These are phyloP conservation scores for Cantharis rustica DNA, from an alignment of 2,888 invertebrate genomes.

Conservation along the genomic window DNA sequence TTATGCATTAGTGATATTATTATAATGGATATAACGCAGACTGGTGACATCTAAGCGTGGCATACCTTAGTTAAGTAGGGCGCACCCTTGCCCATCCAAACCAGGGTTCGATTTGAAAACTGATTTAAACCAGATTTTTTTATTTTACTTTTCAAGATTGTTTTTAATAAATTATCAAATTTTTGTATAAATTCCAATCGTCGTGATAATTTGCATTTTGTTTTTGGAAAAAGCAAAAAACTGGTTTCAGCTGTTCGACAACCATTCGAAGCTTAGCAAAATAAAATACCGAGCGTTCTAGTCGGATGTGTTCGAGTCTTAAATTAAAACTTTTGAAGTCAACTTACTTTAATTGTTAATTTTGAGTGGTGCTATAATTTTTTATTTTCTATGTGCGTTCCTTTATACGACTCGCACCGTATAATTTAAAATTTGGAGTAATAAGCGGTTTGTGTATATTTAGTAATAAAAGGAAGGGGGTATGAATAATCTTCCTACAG, in stretches of 20 bases:
- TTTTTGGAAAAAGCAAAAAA: not conserved
- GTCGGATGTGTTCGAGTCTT: not conserved
- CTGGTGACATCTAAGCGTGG: no score
- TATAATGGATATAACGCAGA: no score
- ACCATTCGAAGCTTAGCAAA: not conserved
- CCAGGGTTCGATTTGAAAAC: no score
- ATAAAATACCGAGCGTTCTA: not conserved
- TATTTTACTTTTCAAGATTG: no score
- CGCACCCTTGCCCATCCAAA: no score
- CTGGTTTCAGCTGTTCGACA: not conserved
- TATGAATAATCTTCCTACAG: not conserved
- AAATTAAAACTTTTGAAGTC: not conserved
- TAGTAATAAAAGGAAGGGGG: not conserved
- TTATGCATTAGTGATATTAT: no score
- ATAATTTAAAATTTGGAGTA: not conserved
- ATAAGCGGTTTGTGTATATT: not conserved
- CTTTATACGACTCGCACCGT: not conserved
- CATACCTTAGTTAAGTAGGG: no score
- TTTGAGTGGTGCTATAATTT: not conserved
- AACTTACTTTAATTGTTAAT: not conserved
- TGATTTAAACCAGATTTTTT: no score
- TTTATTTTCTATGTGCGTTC: not conserved
- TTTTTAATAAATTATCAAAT: no score
- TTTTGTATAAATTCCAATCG: not conserved
- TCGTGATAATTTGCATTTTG: not conserved